Evolutionary conservation across 1,140 invertebrate genomes (phyloP).

Genomic region (Procambarus clarkii): DNA sequence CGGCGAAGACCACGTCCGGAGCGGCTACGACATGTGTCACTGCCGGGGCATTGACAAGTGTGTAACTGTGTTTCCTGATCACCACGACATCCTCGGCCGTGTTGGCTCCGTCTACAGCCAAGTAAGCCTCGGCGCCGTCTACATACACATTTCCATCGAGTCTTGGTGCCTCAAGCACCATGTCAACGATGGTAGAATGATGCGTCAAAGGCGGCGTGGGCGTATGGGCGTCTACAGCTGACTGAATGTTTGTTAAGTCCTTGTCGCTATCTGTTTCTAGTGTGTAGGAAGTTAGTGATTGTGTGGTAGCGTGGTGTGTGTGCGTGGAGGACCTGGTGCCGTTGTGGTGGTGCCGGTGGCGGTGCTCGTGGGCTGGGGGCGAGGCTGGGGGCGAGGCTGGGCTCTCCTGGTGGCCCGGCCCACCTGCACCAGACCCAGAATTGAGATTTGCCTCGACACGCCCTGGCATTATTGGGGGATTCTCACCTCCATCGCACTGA

Average conservation of each 20-base stretch:
- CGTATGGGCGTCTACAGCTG: background rate
- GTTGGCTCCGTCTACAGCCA: background rate
- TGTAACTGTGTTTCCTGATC: conserved; percentile 8
- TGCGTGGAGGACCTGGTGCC: background rate
- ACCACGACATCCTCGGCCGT: background rate
- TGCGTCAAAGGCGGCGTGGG: background rate
- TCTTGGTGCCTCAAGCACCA: background rate
- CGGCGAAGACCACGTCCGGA: background rate
- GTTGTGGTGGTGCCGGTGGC: conserved; percentile 27
- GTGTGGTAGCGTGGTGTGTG: background rate
- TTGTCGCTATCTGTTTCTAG: background rate
- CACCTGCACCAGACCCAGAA: conserved; percentile 26
- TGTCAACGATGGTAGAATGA: background rate
- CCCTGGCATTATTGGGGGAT: conserved; percentile 57
- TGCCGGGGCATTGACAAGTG: background rate
- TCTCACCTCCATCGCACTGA: conserved; percentile 60
- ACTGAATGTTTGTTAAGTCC: background rate
- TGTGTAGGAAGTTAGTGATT: background rate
- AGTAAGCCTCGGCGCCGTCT: background rate
- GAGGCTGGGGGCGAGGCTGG: background rate
- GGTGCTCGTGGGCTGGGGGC: background rate
- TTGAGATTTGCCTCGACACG: conserved; percentile 68
- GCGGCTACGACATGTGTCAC: background rate
- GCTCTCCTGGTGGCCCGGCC: background rate
- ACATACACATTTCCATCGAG: background rate